Conservation (phyloP, 1,140 invertebrate species). For the Rhagoletis zephyria region DNA sequence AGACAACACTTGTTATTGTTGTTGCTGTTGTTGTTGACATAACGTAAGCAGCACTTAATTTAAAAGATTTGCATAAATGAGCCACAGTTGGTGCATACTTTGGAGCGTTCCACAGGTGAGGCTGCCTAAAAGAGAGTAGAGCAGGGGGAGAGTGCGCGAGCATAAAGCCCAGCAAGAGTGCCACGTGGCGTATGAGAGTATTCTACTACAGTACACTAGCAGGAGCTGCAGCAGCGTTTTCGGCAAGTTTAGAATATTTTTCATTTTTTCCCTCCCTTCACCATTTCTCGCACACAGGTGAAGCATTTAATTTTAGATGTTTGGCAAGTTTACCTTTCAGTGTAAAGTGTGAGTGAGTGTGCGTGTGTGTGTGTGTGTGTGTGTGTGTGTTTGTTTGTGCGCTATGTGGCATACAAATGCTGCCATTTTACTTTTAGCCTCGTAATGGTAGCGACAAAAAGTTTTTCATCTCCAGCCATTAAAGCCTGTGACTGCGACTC, state of each 20-base stretch:
- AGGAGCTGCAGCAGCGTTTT: not conserved
- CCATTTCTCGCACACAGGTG: not conserved
- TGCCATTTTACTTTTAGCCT: not conserved
- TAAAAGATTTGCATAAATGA: conserved; percentile 48
- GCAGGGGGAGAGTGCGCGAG: not conserved
- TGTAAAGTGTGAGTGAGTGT: not conserved
- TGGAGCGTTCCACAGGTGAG: not conserved
- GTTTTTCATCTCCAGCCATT: not conserved
- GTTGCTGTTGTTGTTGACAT: not conserved
- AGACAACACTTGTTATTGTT: not conserved
- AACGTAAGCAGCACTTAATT: conserved; percentile 41
- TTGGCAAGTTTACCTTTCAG: not conserved
- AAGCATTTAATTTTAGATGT: conserved; percentile 11
- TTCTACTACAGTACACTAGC: not conserved
- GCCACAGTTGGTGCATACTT: not conserved
- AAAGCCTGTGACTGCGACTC: not conserved
- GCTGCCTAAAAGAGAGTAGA: no score
- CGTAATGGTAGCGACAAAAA: not conserved
- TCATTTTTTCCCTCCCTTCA: not conserved
- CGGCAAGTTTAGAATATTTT: conserved; percentile 36
- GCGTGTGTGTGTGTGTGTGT: no score
- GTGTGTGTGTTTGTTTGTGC: not conserved
- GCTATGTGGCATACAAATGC: not conserved
- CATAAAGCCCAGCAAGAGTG: not conserved
- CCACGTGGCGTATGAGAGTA: not conserved